Evolutionary conservation across 2,797 vertebrate species (phyloP).

Genomic region (Halcyon smyrnensis): DNA sequence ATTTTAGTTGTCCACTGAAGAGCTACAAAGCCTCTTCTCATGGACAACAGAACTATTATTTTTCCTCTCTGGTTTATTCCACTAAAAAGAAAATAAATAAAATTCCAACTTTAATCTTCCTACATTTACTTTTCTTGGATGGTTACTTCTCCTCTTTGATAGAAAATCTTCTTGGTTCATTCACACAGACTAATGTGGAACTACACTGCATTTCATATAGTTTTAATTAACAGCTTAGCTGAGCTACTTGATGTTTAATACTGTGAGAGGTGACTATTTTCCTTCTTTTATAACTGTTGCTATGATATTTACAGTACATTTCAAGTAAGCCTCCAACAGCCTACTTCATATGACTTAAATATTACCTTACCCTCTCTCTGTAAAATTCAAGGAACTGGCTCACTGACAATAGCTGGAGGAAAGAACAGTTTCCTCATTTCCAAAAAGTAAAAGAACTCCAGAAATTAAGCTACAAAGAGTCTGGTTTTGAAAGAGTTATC

Average conservation of each 20-base stretch:
- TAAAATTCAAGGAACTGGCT: slow-evolving; percentile 60
- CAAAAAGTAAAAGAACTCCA: slow-evolving; percentile 1
- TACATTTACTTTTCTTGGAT: not conserved
- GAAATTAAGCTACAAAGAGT: slow-evolving; percentile 31
- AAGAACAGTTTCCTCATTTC: slow-evolving; percentile 16
- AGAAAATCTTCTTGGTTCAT: not conserved
- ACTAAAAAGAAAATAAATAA: not conserved
- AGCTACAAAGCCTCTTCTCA: not conserved
- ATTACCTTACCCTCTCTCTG: slow-evolving; percentile 72
- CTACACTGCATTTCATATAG: not conserved
- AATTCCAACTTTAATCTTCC: not conserved
- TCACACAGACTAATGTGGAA: not conserved
- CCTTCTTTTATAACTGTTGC: slow-evolving; percentile 37
- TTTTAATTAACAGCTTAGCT: slow-evolving; percentile 24
- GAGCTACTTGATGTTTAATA: not conserved
- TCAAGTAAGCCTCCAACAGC: slow-evolving; percentile 56
- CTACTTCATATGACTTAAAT: slow-evolving; percentile 72
- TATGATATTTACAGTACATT: slow-evolving; percentile 65
- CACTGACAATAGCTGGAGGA: slow-evolving; percentile 69
- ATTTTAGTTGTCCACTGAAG: not conserved
- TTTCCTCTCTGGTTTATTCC: not conserved
- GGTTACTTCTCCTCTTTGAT: not conserved
- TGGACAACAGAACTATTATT: not conserved
- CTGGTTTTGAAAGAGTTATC: not conserved
- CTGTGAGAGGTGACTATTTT: slow-evolving; percentile 9